A percentile compares a stretch with the other conserved stretches of the same genome.
phyloP scores from a whole-genome alignment of 2,888 invertebrate genomes.

The Drosophila multiciliata region DNA sequence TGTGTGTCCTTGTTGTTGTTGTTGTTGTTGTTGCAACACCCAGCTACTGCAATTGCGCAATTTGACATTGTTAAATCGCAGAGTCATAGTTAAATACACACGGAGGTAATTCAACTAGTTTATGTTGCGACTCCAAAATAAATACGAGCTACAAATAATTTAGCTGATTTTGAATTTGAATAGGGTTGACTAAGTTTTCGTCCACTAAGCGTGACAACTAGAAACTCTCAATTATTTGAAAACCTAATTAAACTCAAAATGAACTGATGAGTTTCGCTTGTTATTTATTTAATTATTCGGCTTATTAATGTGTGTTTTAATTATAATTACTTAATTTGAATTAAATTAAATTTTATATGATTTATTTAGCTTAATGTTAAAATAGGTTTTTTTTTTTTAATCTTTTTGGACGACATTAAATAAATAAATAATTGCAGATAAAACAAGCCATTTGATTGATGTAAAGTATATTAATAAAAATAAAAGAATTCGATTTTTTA shows the following conservation, averaged over 20 bases:
- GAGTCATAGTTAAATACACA: conserved; percentile 31
- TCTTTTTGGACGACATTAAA: neutral
- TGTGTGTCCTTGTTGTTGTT: conserved; percentile 46
- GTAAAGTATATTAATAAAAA: too few species aligned
- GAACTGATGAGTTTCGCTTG: neutral
- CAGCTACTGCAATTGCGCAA: conserved; percentile 54
- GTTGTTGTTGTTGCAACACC: conserved; percentile 4
- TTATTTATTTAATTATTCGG: neutral
- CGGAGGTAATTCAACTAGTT: conserved; percentile 14
- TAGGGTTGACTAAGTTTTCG: neutral
- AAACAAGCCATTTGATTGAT: neutral
- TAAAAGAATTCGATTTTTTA: too few species aligned
- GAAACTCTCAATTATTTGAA: neutral
- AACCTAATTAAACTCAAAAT: neutral
- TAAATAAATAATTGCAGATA: neutral
- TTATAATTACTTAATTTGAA: neutral
- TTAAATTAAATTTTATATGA: neutral
- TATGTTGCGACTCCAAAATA: neutral
- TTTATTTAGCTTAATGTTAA: neutral
- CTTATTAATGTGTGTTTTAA: neutral
- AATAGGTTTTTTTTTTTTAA: neutral
- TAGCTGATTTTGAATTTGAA: neutral
- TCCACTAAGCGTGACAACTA: neutral
- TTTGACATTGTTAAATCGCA: conserved; percentile 62
- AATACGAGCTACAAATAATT: neutral